These are phyloP conservation scores for Drosophila pseudoobscura DNA, from an alignment of 1,140 invertebrate species.

Conservation along the genomic window DNA sequence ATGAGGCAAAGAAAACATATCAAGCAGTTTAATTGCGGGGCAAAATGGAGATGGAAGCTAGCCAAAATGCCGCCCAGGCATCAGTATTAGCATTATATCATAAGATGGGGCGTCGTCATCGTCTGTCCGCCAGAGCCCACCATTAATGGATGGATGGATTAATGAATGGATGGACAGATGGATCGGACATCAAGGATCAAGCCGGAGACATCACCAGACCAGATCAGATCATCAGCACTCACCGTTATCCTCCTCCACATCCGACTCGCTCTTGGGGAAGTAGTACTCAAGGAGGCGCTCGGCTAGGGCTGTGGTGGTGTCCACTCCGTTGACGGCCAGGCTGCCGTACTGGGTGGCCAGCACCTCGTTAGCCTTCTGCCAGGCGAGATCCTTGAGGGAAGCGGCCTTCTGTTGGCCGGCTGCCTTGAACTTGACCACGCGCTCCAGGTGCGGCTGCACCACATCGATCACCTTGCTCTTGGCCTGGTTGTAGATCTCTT, in stretches of 20 bases:
- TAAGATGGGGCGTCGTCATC: too few species aligned
- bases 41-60: slow-evolving; percentile 24
- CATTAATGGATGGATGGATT: background rate
- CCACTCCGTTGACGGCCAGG: slow-evolving; percentile 86
- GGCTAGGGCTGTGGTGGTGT: slow-evolving; percentile 85
- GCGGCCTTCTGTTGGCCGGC: slow-evolving; percentile 86
- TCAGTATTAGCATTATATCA: too few species aligned
- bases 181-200: too few species aligned
- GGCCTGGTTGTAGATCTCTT: slow-evolving; percentile 88
- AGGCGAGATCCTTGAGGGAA: slow-evolving; percentile 87
- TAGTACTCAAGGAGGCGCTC: slow-evolving; percentile 88
- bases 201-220: too few species aligned
- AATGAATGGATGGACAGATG: background rate
- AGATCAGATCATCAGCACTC: slow-evolving; percentile 42
- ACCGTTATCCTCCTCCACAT: slow-evolving; percentile 84
- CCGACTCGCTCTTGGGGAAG: slow-evolving; percentile 85
- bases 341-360: slow-evolving; percentile 87
- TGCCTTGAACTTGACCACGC: slow-evolving; percentile 85
- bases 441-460: slow-evolving; percentile 87
- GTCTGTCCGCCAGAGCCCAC: background rate
- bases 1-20: slow-evolving; percentile 1
- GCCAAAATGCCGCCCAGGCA: slow-evolving; percentile 15
- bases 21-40: slow-evolving; percentile 1
- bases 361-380: slow-evolving; percentile 88
- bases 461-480: slow-evolving; percentile 87